Evolutionary conservation across 2,888 invertebrate genomes (phyloP).

Genomic region (Anarsia innoxiella): DNA sequence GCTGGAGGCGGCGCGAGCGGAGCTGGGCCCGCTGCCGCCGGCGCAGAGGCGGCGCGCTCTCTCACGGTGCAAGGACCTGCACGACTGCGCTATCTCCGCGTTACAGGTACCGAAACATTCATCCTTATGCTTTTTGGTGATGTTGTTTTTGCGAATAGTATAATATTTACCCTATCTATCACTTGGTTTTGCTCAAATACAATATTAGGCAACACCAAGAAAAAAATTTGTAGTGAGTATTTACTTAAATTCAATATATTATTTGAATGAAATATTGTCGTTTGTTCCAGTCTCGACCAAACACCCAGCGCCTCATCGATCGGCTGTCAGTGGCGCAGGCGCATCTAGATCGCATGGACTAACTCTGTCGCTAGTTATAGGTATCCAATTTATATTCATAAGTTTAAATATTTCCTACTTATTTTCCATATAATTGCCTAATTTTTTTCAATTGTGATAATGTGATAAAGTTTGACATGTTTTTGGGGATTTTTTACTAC

Average conservation of each 20-base stretch:
- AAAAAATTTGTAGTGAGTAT: too few species aligned
- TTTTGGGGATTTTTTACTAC: too few species aligned
- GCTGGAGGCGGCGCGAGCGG: slow-evolving; percentile 78
- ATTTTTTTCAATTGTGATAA: not conserved
- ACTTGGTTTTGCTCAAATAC: too few species aligned
- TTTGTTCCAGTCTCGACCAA: slow-evolving; percentile 52
- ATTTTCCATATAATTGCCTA: not conserved
- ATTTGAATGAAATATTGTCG: too few species aligned
- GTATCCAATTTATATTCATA: slow-evolving; percentile 16
- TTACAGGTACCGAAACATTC: slow-evolving; percentile 39
- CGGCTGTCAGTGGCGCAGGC: slow-evolving; percentile 62
- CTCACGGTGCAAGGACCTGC: slow-evolving; percentile 60
- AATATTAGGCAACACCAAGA: too few species aligned
- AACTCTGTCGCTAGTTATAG: slow-evolving; percentile 20
- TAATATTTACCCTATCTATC: too few species aligned
- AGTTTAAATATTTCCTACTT: slow-evolving; percentile 8
- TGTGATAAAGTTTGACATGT: slow-evolving; percentile 1
- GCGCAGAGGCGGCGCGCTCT: slow-evolving; percentile 55
- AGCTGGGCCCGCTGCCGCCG: slow-evolving; percentile 73
- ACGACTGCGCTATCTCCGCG: slow-evolving; percentile 58
- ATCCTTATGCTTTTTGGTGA: too few species aligned
- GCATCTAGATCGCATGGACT: slow-evolving; percentile 66
- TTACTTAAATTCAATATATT: too few species aligned
- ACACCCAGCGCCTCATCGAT: slow-evolving; percentile 61
- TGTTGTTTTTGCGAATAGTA: too few species aligned